Evolutionary conservation across 2,797 vertebrate genomes (phyloP), one percentile per base, ranked within the genome.

Genomic region (Antennarius maculatus): DNA sequence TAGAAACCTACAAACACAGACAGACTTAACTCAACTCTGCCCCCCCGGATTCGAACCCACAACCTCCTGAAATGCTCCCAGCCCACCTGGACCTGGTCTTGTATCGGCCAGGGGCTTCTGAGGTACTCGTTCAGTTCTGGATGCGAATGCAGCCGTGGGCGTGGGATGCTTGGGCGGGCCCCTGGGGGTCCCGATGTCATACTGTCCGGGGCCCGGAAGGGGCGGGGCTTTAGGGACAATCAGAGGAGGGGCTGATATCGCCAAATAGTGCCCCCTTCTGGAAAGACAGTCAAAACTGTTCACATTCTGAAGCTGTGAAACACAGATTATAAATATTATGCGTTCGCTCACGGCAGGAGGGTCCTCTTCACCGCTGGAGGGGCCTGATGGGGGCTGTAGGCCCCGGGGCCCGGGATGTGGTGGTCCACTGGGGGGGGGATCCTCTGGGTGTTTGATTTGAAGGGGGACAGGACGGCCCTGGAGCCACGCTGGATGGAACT

Each of bases 11-110:
- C 13, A 69, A 55, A 52, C 11, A 62, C 4, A 7, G 6, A 8
- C 37, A 78, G 51, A 41, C 8, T 37, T 1, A n/a, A 50, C 16
- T 51, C 45, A 23, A 56, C 17, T 23, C 16, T 48, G 18, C 34
- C 13, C 63, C 34, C 13, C 63, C 14, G 37, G 9, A 14, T 42
- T 10, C 17, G 66, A 41, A 31, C 23, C 28, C 31, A 49, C 7
- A 7, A 39, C 37, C 4, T 10, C 6, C 14, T 54, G 0, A 11
- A 53, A 41, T 13, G 59, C 41, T 28, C 3, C 8, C 14, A 59
- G n/a, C 13, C 11, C 77, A 96, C 94, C 94, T 93, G 95, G 94
- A 18, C 92, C 93, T 0, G 94, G 95, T 1, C 76, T 43, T 1
- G 4, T 53, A 10, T 82, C 28, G 11, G 59, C 75, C 51, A 27